These are phyloP conservation scores for Petrocephalus zakoni DNA, from an alignment of 2,113 vertebrate genomes.

Conservation along the genomic window DNA sequence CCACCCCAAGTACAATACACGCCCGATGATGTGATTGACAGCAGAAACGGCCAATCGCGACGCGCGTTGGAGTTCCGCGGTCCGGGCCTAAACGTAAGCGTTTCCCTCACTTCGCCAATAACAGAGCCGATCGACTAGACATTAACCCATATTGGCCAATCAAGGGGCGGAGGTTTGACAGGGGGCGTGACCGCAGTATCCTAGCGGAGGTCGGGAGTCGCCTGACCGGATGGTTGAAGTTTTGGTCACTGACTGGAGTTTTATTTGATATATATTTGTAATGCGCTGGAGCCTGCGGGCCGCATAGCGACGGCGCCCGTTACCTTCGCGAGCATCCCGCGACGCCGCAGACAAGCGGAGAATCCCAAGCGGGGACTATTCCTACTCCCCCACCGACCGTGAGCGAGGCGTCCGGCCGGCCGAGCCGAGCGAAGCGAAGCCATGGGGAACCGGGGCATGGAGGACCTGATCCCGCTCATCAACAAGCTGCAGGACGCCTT, in stretches of 20 bases:
- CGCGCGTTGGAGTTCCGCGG: not conserved
- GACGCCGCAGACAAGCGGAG: not conserved
- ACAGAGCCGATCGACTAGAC: conserved; percentile 20
- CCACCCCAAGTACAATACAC: no score
- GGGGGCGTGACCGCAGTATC: conserved; percentile 33
- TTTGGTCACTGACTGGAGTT: conserved; percentile 41
- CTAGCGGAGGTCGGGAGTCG: conserved; percentile 51
- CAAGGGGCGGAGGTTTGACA: not conserved
- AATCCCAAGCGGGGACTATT: not conserved
- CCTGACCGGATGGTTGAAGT: conserved; percentile 69
- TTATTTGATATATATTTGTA: not conserved
- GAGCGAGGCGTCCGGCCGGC: not conserved
- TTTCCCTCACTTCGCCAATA: not conserved
- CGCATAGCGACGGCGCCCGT: not conserved
- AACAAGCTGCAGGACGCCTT: conserved; percentile 97
- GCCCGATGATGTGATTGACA: not conserved
- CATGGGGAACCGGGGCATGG: conserved; percentile 97
- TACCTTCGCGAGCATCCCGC: not conserved
- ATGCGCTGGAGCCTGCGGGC: not conserved
- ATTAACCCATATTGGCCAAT: conserved; percentile 41
- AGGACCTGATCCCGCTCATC: conserved; percentile 90
- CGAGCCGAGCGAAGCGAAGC: conserved; percentile 36
- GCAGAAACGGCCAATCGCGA: not conserved
- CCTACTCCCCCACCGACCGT: conserved; percentile 6
- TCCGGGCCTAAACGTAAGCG: not conserved